phyloP scores from a whole-genome alignment of 2,113 vertebrate genomes.

The Tinamus guttatus region DNA sequence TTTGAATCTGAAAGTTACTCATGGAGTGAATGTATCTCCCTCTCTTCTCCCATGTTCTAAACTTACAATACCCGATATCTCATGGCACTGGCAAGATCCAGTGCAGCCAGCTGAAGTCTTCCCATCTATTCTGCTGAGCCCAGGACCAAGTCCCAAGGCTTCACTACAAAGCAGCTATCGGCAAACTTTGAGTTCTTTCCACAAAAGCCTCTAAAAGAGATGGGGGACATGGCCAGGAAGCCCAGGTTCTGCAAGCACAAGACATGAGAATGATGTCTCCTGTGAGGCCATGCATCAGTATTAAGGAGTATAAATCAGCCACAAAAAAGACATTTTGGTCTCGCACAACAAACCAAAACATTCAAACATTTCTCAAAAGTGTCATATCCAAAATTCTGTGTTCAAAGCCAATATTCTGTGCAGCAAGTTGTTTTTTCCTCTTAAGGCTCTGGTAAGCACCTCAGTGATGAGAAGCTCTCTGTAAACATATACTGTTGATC shows the following conservation, averaged over 20 bases:
- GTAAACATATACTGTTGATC: neutral
- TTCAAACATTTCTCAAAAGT: neutral
- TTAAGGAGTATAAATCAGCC: neutral
- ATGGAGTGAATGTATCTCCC: fast-evolving
- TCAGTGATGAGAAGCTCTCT: neutral
- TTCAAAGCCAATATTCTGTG: neutral
- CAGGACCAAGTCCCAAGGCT: neutral
- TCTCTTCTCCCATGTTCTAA: neutral
- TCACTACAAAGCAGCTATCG: neutral
- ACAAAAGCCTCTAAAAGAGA: neutral
- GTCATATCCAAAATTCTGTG: neutral
- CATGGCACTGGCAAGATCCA: neutral
- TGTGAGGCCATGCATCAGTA: neutral
- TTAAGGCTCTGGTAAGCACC: neutral
- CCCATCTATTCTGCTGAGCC: neutral
- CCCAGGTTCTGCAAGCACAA: neutral
- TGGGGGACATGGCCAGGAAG: neutral
- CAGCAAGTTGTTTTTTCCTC: neutral
- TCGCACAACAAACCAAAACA: neutral
- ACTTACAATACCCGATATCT: neutral
- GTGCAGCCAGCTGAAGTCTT: neutral
- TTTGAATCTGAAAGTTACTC: neutral
- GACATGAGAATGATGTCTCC: neutral
- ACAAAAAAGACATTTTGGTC: neutral
- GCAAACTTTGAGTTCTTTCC: neutral